Conservation (phyloP, 2,888 invertebrate genomes). For the Andrena fulva region DNA sequence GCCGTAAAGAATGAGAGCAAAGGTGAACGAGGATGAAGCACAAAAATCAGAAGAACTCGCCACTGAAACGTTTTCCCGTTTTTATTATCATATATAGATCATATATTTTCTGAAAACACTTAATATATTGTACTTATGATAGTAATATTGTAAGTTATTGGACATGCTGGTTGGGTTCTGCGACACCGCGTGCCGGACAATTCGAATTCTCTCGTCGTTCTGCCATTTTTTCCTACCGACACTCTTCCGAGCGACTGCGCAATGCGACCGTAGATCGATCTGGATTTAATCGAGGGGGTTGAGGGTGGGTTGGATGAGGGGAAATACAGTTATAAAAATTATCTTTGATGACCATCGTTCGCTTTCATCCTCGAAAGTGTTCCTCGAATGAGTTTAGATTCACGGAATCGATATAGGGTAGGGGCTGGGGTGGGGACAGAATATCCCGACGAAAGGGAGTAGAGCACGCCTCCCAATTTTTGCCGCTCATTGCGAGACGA, state of each 20-base stretch:
- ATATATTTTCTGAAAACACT: constrained; percentile 82
- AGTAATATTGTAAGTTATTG: constrained; percentile 80
- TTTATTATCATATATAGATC: constrained; percentile 83
- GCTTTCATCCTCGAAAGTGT: constrained; percentile 47
- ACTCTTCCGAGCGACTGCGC: constrained; percentile 32
- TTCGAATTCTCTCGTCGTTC: constrained; percentile 41
- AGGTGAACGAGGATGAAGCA: constrained; percentile 50
- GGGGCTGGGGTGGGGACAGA: background rate
- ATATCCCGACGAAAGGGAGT: constrained; percentile 5
- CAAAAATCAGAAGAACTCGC: constrained; percentile 56
- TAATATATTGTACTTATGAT: constrained; percentile 82
- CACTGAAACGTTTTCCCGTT: constrained; percentile 76
- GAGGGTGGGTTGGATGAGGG: constrained; percentile 4
- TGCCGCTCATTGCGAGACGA: constrained; percentile 54
- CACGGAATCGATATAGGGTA: constrained; percentile 39
- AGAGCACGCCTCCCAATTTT: background rate
- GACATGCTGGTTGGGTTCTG: constrained; percentile 75
- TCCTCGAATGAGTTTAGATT: constrained; percentile 28
- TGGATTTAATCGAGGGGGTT: constrained; percentile 12
- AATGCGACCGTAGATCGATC: constrained; percentile 50
- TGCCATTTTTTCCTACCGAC: constrained; percentile 2
- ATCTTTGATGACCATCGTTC: constrained; percentile 59
- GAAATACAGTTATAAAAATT: constrained; percentile 70
- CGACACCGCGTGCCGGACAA: constrained; percentile 58
- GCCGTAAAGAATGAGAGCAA: background rate